Evolutionary conservation across 2,888 invertebrate genomes (phyloP), one percentile per base, ranked within the genome.

Genomic region (Acanthococcus lagerstroemiae): DNA sequence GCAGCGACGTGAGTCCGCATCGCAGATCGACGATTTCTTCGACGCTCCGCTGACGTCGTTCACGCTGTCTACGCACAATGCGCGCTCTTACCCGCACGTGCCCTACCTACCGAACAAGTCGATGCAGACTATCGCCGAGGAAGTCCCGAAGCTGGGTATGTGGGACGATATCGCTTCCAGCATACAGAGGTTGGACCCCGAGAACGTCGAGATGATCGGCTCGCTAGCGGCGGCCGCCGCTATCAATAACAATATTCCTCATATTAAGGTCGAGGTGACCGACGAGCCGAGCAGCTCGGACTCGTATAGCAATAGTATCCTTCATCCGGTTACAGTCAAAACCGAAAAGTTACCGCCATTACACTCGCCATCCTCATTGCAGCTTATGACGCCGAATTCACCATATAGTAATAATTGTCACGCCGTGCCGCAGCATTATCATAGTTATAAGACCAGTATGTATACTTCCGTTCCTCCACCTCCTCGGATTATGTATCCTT

Each of bases 111-210:
- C 3, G 3, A 17, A 26, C 15, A 50, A 52, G 52, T 21, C 26
- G n/a, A 21, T 22, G 12, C 63, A 52, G 12, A 52, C 22, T 9
- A 50, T 26, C 78, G 91, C 92, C 78, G 87, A 88, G 63, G n/a
- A n/a, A n/a, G 91, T 89, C 78, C 84, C 90, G 72, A 90, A 91
- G 52, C 88, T 90, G 30, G 73, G 73, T n/a, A 82, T 91, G 48
- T 92, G 92, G 92, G 91, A 92, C 78, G 91, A 92, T 80, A 90
- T 92, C 75, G 87, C 90, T 70, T 88, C 89, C 76, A 90, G 90
- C 74, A 90, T 91, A 77, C 85, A 90, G 75, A 91, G 90, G 77
- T 86, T 91, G 74, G 91, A 92, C 76, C 89, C 90, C 26, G 90
- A 90, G 76, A 91, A 91, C 76, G 90, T 90, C 63, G 87, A 89